Evolutionary conservation across 23 tunicate species (phyloP).

Genomic region (Diplosoma virens): DNA sequence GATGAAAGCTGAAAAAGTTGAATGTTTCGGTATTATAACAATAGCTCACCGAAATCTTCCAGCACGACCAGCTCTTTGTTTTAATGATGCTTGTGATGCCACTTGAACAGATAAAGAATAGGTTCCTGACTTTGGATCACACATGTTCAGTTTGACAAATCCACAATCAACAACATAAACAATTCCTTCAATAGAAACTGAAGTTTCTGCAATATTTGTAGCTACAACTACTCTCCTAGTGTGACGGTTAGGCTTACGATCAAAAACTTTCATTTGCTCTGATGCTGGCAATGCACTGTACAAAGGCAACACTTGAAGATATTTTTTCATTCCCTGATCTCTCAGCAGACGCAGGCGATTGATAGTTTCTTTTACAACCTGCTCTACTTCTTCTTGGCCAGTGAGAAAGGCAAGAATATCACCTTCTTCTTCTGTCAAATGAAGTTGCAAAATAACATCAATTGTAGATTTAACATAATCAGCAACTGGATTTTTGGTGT

Average conservation of each 20-base stretch:
- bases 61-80: conserved; percentile 75
- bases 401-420: conserved; percentile 90
- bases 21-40: too few species aligned
- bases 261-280: conserved; percentile 75
- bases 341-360: conserved; percentile 26
- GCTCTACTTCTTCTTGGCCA: conserved; percentile 84
- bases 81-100: conserved; percentile 73
- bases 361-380: conserved; percentile 38
- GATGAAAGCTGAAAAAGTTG: too few species aligned
- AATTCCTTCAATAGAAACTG: conserved; percentile 69
- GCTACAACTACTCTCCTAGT: conserved; percentile 72
- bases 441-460: conserved; percentile 69
- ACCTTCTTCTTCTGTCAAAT: conserved; percentile 52
- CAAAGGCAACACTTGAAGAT: conserved; percentile 66
- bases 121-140: conserved; percentile 71
- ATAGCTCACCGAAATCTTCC: conserved; percentile 48
- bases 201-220: conserved; percentile 92
- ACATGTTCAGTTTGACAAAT: conserved; percentile 69
- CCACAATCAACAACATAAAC: conserved; percentile 84
- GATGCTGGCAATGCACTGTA: conserved; percentile 75
- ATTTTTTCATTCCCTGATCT: conserved; percentile 41
- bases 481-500: conserved; percentile 64
- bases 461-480: conserved; percentile 81
- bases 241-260: conserved; percentile 27
- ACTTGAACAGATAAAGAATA: conserved; percentile 52